Conservation (phyloP, 2,113 vertebrate species). For the Cathartes aura region DNA sequence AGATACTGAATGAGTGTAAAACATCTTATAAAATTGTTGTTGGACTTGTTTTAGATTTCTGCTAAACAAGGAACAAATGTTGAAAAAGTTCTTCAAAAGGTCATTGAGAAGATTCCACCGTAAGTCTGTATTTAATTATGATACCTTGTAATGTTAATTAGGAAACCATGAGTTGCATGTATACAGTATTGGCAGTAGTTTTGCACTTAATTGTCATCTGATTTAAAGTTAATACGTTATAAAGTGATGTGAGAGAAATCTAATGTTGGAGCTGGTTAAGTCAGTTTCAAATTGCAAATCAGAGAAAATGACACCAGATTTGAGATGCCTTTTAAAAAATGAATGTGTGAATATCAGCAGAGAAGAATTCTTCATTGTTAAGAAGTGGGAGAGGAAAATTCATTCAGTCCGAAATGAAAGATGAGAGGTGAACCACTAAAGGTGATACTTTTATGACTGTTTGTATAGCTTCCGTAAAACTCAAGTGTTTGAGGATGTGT, state of each 20-base stretch:
- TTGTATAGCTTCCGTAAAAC: neutral
- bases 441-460: neutral
- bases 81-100: conserved; percentile 85
- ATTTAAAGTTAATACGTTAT: neutral
- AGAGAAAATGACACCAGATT: neutral
- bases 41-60: conserved; percentile 85
- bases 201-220: neutral
- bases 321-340: neutral
- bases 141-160: neutral
- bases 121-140: conserved; percentile 74
- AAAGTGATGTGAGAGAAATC: neutral
- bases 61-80: conserved; percentile 95
- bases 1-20: neutral
- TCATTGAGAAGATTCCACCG: conserved; percentile 91
- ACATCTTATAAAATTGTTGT: neutral
- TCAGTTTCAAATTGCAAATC: neutral
- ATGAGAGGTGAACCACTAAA: neutral
- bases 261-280: neutral
- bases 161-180: neutral
- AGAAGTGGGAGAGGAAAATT: neutral
- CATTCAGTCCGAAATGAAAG: neutral
- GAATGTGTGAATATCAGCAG: neutral
- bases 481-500: neutral
- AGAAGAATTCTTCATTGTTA: neutral
- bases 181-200: neutral